These are phyloP conservation scores for Eubucco bourcierii DNA, from an alignment of 2,113 vertebrate genomes.

Conservation along the genomic window DNA sequence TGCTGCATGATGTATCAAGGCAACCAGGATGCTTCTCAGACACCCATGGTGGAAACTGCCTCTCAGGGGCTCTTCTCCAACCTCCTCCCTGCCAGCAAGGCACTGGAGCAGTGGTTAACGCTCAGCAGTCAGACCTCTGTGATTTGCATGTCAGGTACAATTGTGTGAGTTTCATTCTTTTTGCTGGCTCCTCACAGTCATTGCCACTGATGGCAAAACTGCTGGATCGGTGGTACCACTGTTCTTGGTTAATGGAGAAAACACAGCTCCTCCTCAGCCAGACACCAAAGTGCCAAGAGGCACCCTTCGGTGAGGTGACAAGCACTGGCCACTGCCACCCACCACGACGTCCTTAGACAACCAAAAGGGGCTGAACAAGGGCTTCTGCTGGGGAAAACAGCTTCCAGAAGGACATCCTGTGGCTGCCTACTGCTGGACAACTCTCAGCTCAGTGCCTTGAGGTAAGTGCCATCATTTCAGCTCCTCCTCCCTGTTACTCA, in stretches of 20 bases:
- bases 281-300: not conserved
- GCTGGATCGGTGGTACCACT: rapidly evolving
- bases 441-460: not conserved
- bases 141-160: not conserved
- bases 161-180: rapidly evolving
- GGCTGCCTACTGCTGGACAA: not conserved
- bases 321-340: not conserved
- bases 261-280: not conserved
- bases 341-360: not conserved
- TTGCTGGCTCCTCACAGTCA: rapidly evolving
- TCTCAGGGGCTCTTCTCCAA: rapidly evolving
- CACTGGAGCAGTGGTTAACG: not conserved
- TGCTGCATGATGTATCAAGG: not conserved
- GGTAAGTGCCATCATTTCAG: not conserved
- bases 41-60: not conserved
- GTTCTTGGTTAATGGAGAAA: not conserved
- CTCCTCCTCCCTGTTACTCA: not conserved
- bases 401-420: rapidly evolving
- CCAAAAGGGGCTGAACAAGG: not conserved
- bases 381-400: not conserved
- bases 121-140: not conserved
- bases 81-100: not conserved
- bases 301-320: not conserved
- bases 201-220: not conserved
- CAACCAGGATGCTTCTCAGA: not conserved